Evolutionary conservation across 2,888 invertebrate genomes (phyloP), one percentile per base, ranked within the genome.

Genomic region (Azorinus chamasolen): DNA sequence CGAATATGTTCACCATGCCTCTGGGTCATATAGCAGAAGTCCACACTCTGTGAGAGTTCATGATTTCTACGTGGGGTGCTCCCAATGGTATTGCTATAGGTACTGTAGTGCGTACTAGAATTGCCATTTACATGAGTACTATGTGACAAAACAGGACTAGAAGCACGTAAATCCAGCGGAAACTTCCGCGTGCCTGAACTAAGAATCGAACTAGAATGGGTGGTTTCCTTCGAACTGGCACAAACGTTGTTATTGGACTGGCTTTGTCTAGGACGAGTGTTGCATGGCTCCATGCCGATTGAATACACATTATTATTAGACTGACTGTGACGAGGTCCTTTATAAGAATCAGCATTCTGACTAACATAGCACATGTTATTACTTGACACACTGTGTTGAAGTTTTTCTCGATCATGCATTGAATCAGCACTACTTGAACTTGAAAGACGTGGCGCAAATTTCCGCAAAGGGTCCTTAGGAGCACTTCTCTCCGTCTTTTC

Each of bases 391-490:
- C 72, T 73, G 43, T 78, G 78, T n/a, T 62, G 68, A 18, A 78
- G 45, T 50, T 59, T 62, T 2, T 83, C 83, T 18, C 71, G 61
- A 16, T 83, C 83, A 12, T 59, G 55, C 18, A 88, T 76, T 25
- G 88, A 89, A 63, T 89, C 89, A 53, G 83, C 80, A 68, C 86
- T 85, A 61, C 88, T 88, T 1, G 87, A 88, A 68, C 87, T 89
- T 6, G 88, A 88, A 32, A 88, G 70, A 58, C 83, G 73, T 12
- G 78, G 87, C 10, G 87, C 87, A 18, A 89, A 75, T 59, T 88
- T 87, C 50, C 83, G 78, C 48, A 89, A 65, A 0, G 86, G 84
- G 53, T 87, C 88, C 32, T 64, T 58, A 12, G 78, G 66, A 14
- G 59, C 66, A 41, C 71, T 50, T 43, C 55, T 41, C 24, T 79